Percentiles rank a stretch among this genome's conserved stretches.
phyloP scores from a whole-genome alignment of 2,888 invertebrate species.

The Ophion costatus region DNA sequence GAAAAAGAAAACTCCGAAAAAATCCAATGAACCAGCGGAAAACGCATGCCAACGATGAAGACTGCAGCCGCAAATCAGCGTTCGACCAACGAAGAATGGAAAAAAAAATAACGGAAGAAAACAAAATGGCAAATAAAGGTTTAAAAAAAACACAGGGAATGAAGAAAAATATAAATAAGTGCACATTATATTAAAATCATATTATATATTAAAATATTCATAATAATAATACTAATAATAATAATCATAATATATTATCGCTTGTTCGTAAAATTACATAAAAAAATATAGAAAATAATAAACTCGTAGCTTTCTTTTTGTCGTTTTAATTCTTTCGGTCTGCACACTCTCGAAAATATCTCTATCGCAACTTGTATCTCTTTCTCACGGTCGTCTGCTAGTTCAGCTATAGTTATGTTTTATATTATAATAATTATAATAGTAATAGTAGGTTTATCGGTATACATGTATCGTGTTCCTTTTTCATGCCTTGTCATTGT shows the following conservation, averaged over 20 bases:
- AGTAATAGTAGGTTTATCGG: conserved; percentile 63
- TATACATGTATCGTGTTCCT: conserved; percentile 65
- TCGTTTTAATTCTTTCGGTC: conserved; percentile 66
- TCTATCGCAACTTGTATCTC: conserved; percentile 70
- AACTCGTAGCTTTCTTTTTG: conserved; percentile 78
- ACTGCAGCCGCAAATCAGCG: conserved; percentile 48
- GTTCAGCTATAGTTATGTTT: conserved; percentile 57
- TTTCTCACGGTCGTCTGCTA: conserved; percentile 61
- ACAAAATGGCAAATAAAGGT: conserved; percentile 68
- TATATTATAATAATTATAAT: conserved; percentile 57
- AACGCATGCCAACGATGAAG: conserved; percentile 52
- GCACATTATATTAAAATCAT: conserved; percentile 81
- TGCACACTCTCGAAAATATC: conserved; percentile 74
- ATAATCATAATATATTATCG: conserved; percentile 79
- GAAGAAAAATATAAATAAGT: conserved; percentile 76
- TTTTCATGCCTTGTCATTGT: conserved; percentile 54
- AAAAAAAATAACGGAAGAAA: conserved; percentile 37
- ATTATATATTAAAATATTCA: conserved; percentile 83
- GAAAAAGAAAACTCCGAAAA: neutral
- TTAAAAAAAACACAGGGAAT: conserved; percentile 74
- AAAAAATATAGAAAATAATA: conserved; percentile 84
- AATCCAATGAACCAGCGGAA: conserved; percentile 33
- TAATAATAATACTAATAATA: conserved; percentile 77
- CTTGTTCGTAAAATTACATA: conserved; percentile 83
- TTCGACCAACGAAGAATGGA: conserved; percentile 38